Percentiles rank a stretch among this genome's conserved stretches.
Evolutionary conservation across 2,888 invertebrate genomes (phyloP).

Genomic region (Spisula subtruncata): DNA sequence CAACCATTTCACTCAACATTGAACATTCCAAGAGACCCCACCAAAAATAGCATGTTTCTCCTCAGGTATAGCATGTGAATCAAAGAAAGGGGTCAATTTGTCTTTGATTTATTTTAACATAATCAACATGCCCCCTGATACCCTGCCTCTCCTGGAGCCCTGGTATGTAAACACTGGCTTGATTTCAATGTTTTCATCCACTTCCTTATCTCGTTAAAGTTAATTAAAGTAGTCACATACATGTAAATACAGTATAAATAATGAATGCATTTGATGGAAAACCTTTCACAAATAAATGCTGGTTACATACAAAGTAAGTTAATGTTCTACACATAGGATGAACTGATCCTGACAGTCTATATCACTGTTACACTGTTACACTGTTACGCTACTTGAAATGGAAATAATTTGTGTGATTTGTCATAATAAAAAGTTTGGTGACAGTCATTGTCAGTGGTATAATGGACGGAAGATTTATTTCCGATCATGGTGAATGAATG

Average conservation of each 20-base stretch:
- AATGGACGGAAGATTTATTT: slow-evolving; percentile 33
- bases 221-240: background rate
- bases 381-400: background rate
- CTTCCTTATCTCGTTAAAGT: background rate
- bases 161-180: no score
- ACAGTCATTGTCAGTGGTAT: slow-evolving; percentile 26
- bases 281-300: background rate
- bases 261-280: background rate
- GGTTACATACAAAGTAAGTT: background rate
- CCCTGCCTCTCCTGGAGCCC: no score
- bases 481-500: slow-evolving; percentile 10
- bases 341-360: background rate
- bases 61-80: no score
- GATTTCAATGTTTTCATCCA: background rate
- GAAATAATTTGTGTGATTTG: slow-evolving; percentile 14
- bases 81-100: no score
- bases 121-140: no score
- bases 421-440: slow-evolving; percentile 26
- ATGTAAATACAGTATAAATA: background rate
- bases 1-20: no score
- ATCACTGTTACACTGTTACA: background rate
- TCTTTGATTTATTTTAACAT: no score
- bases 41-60: no score
- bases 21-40: no score
- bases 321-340: background rate